Percentiles rank a stretch among this genome's conserved stretches.
Conservation (phyloP, 1,140 invertebrate species). For the Anoplolepis gracilipes region DNA sequence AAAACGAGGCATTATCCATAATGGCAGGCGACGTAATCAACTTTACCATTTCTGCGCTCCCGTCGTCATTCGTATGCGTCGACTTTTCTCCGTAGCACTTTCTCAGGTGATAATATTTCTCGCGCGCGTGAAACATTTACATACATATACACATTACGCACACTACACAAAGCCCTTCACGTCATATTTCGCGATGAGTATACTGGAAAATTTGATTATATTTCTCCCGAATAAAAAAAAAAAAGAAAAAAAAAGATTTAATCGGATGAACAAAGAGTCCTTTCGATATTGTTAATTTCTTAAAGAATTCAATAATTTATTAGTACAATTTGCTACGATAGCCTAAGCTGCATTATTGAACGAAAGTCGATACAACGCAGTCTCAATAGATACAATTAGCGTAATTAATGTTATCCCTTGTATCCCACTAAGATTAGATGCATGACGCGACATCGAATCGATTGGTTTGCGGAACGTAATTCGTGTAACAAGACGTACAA, state of each 20-base stretch:
- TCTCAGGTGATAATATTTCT: conserved; percentile 52
- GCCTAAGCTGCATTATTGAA: neutral
- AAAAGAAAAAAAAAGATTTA: neutral
- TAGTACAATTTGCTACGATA: too few relatives aligned
- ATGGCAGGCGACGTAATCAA: conserved; percentile 35
- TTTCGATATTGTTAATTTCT: neutral
- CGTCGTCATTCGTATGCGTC: neutral
- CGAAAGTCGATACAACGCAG: neutral
- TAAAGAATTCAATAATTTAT: neutral
- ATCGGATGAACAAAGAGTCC: neutral
- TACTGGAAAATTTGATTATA: neutral
- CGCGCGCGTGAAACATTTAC: neutral
- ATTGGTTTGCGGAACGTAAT: conserved; percentile 21
- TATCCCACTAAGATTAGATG: conserved; percentile 10
- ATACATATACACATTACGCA: neutral
- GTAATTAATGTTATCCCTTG: conserved; percentile 51
- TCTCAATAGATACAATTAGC: conserved; percentile 21
- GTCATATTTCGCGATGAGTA: conserved; percentile 4
- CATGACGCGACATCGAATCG: conserved; percentile 1
- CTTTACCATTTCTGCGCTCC: neutral
- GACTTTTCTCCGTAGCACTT: neutral
- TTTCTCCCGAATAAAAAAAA: neutral
- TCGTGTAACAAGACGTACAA: conserved; percentile 9
- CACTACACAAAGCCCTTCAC: neutral
- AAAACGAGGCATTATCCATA: conserved; percentile 45